phyloP scores from a whole-genome alignment of 2,797 vertebrate species.

The Huso huso region DNA sequence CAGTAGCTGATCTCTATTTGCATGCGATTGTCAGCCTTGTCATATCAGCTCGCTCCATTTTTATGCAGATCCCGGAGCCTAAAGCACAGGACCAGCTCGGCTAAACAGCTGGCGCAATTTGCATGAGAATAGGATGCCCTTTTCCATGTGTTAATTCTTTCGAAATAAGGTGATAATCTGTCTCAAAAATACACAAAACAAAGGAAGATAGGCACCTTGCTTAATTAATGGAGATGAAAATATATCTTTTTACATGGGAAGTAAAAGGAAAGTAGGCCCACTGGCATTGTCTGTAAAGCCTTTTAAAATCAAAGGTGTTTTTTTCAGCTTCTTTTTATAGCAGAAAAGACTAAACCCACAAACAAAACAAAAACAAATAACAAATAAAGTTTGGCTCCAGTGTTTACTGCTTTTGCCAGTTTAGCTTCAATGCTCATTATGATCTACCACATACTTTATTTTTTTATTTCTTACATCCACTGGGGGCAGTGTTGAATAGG shows the following conservation, averaged over 20 bases:
- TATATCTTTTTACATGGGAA: conserved; percentile 20
- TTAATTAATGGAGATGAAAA: conserved; percentile 29
- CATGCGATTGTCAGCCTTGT: conserved; percentile 53
- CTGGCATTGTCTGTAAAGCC: conserved; percentile 10
- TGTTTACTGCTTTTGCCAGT: neutral
- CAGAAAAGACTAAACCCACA: neutral
- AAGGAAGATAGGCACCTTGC: conserved; percentile 40
- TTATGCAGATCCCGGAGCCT: conserved; percentile 59
- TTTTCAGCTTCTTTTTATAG: neutral
- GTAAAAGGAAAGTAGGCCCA: conserved; percentile 14
- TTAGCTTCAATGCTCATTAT: neutral
- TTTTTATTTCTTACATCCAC: neutral
- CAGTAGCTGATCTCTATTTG: conserved; percentile 53
- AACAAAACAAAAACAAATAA: conserved; percentile 10
- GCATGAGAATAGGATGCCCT: conserved; percentile 64
- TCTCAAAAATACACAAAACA: conserved; percentile 52
- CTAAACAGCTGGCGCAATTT: conserved; percentile 68
- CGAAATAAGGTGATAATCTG: conserved; percentile 62
- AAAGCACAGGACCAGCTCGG: conserved; percentile 45
- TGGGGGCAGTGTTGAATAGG: neutral
- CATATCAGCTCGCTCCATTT: conserved; percentile 54
- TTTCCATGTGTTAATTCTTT: conserved; percentile 59
- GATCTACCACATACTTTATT: neutral
- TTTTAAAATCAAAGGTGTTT: conserved; percentile 8
- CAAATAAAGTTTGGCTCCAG: conserved; percentile 10